Evolutionary conservation across 2,888 invertebrate species (phyloP).

Genomic region (Ormyrus labotus): DNA sequence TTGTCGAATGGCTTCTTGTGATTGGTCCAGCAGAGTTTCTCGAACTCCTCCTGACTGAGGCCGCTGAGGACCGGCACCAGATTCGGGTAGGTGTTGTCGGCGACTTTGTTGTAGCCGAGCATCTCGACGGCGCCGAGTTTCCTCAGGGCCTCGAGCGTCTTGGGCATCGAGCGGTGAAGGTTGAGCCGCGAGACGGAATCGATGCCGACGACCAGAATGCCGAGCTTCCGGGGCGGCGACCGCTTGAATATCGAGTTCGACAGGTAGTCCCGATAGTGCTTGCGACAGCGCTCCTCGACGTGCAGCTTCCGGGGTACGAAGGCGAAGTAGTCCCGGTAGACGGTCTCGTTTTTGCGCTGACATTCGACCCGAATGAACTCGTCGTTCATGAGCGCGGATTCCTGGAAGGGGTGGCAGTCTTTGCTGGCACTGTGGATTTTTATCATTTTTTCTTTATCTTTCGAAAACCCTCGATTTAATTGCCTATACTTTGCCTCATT

Average conservation of each 20-base stretch:
- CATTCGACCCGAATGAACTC: conserved; percentile 86
- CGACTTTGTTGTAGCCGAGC: conserved; percentile 94
- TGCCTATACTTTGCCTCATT: background rate
- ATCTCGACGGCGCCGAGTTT: conserved; percentile 85
- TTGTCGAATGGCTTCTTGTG: conserved; percentile 82
- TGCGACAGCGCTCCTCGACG: conserved; percentile 65
- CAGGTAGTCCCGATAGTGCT: conserved; percentile 60
- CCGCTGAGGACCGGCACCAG: conserved; percentile 89
- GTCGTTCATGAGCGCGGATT: conserved; percentile 75
- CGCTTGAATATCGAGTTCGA: background rate
- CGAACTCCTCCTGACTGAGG: conserved; percentile 81
- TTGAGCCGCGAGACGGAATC: conserved; percentile 92
- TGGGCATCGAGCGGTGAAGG: conserved; percentile 89
- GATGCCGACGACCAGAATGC: conserved; percentile 88
- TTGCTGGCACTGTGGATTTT: conserved; percentile 72
- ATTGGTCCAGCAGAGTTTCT: conserved; percentile 82
- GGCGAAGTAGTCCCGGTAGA: conserved; percentile 84
- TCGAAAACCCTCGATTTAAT: background rate
- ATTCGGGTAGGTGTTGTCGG: conserved; percentile 95
- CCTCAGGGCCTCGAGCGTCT: conserved; percentile 81
- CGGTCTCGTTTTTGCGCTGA: conserved; percentile 66
- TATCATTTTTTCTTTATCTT: background rate
- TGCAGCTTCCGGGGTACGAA: conserved; percentile 78
- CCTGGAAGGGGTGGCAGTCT: conserved; percentile 77
- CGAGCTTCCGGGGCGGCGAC: conserved; percentile 76